Percentiles rank a stretch among this genome's conserved stretches.
Evolutionary conservation across 2,797 vertebrate genomes (phyloP).

Genomic region (Enteromius thamalakanensis): DNA sequence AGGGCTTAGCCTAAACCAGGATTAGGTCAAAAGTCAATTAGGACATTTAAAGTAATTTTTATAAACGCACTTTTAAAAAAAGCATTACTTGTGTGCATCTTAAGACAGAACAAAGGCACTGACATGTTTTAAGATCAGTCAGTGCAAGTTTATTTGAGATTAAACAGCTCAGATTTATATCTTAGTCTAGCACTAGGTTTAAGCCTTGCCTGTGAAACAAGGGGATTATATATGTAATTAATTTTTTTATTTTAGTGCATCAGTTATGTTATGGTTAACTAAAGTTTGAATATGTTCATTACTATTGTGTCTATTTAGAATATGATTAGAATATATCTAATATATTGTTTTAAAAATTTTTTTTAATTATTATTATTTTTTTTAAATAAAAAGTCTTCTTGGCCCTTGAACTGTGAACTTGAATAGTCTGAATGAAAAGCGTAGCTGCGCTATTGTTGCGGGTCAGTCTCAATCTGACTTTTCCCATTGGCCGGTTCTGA

Average conservation of each 20-base stretch:
- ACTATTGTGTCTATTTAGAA: not conserved
- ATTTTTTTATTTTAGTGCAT: not conserved
- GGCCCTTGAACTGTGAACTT: not conserved
- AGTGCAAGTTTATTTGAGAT: no score
- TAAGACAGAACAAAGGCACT: no score
- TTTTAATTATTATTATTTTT: not conserved
- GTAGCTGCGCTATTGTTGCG: not conserved
- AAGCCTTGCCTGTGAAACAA: no score
- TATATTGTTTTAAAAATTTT: not conserved
- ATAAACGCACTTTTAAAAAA: no score
- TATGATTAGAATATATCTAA: not conserved
- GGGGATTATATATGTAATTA: no score
- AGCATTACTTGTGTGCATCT: no score
- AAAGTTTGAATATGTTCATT: not conserved
- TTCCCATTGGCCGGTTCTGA: conserved; percentile 18
- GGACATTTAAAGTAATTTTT: no score
- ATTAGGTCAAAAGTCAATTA: no score
- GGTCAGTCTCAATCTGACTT: conserved; percentile 13
- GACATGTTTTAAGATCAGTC: no score
- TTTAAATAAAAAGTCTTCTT: not conserved
- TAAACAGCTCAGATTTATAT: not conserved
- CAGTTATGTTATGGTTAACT: not conserved
- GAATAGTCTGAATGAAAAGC: conserved; percentile 15
- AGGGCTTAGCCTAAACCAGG: no score
- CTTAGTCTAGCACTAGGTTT: no score